These are phyloP conservation scores for Choreutis nemorana DNA, from an alignment of 2,888 invertebrate species.

Conservation along the genomic window DNA sequence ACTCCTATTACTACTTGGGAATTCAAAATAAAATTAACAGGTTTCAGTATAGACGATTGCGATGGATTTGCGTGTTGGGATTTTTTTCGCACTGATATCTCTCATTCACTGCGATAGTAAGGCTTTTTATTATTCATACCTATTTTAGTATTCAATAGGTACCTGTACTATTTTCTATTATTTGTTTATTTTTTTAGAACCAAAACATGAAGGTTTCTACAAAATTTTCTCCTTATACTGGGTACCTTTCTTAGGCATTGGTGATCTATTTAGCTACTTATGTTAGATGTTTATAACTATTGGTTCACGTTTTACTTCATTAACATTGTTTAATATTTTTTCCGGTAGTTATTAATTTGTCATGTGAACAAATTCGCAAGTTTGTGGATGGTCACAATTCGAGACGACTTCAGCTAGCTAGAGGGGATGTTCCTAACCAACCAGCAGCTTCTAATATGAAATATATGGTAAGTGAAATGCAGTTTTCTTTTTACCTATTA, in stretches of 20 bases:
- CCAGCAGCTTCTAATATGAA: conserved; percentile 27
- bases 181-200: conserved; percentile 1
- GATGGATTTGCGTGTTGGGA: conserved; percentile 26
- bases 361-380: conserved; percentile 20
- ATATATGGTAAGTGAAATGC: conserved; percentile 16
- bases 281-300: too few relatives aligned
- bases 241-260: too few relatives aligned
- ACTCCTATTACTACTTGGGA: too few relatives aligned
- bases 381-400: conserved; percentile 27
- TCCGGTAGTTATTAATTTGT: conserved; percentile 23
- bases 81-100: conserved; percentile 21
- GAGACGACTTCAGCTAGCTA: conserved; percentile 17
- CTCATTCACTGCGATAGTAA: conserved; percentile 22
- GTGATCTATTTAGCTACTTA: too few relatives aligned
- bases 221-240: background rate
- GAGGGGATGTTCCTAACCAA: conserved; percentile 19
- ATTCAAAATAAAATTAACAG: too few relatives aligned
- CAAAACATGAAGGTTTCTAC: background rate
- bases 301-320: background rate
- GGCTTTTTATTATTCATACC: conserved; percentile 12
- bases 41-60: too few relatives aligned
- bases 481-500: too few relatives aligned
- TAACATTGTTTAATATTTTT: too few relatives aligned
- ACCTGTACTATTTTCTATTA: too few relatives aligned
- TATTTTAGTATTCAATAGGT: too few relatives aligned